Conservation (phyloP, 2,113 vertebrate species). For the Seriola rivoliana region DNA sequence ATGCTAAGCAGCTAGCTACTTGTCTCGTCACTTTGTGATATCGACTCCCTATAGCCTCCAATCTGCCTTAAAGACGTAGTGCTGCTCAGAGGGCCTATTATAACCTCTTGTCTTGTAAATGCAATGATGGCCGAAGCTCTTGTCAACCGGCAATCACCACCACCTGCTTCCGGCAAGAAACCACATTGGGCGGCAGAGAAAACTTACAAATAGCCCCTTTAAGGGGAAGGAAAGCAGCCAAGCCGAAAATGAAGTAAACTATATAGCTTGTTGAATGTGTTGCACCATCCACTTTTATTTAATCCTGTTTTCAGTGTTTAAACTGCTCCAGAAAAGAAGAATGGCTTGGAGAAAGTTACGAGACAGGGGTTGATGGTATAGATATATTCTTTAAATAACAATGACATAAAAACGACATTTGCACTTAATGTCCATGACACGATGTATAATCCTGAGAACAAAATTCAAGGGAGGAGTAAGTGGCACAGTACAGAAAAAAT, state of each 20-base stretch:
- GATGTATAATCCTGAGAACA: neutral
- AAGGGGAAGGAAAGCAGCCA: neutral
- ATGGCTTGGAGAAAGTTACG: neutral
- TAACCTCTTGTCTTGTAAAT: too few species aligned
- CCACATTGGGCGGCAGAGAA: too few species aligned
- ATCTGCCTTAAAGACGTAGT: too few species aligned
- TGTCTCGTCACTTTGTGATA: too few species aligned
- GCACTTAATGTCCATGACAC: neutral
- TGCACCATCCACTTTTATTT: neutral
- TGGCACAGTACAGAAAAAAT: neutral
- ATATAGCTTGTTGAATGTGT: neutral
- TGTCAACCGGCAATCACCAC: too few species aligned
- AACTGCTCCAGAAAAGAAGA: neutral
- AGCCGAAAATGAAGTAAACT: neutral
- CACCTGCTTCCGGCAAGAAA: too few species aligned
- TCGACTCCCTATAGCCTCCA: too few species aligned
- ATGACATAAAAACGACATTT: neutral
- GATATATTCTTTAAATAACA: neutral
- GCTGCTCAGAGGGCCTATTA: too few species aligned
- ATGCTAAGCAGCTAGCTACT: too few species aligned
- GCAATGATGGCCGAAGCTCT: too few species aligned
- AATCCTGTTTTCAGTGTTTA: neutral
- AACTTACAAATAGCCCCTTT: neutral
- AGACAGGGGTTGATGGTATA: neutral
- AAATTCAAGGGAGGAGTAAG: too few species aligned